Evolutionary conservation across 2,113 vertebrate species (phyloP).

Genomic region (Oryzias woworae): DNA sequence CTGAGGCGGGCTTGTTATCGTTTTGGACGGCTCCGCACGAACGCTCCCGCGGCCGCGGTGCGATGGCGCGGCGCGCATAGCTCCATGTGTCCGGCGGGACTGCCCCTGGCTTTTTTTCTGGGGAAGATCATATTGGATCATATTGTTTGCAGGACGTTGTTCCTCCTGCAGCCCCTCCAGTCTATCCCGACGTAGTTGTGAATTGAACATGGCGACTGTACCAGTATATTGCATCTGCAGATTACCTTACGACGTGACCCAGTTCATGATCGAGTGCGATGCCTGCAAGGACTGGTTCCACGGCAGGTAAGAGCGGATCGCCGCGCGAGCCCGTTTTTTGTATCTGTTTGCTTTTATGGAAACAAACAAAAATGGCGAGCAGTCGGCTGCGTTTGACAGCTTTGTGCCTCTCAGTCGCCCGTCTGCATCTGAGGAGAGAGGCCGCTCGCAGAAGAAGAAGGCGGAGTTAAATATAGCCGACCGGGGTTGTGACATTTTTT

Average conservation of each 20-base stretch:
- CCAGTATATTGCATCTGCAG: slow-evolving; percentile 98
- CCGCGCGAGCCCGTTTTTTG: slow-evolving; percentile 19
- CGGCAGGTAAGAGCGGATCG: slow-evolving; percentile 85
- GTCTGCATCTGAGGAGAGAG: slow-evolving; percentile 72
- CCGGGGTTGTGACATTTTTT: slow-evolving; percentile 70
- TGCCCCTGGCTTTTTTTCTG: slow-evolving; percentile 71
- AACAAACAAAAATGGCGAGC: slow-evolving; percentile 69
- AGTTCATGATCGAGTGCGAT: slow-evolving; percentile 98
- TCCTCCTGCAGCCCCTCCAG: slow-evolving; percentile 77
- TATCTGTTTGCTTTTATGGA: slow-evolving; percentile 45
- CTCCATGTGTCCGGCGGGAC: slow-evolving; percentile 71
- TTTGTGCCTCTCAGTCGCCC: slow-evolving; percentile 70
- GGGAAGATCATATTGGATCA: slow-evolving; percentile 75
- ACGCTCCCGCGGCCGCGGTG: slow-evolving; percentile 40
- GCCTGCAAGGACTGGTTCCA: slow-evolving; percentile 98
- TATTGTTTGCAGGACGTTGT: slow-evolving; percentile 77
- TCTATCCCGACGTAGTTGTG: slow-evolving; percentile 82
- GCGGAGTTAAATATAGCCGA: slow-evolving; percentile 76
- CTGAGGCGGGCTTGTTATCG: slow-evolving; percentile 51
- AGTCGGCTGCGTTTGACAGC: slow-evolving; percentile 67
- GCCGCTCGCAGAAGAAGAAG: slow-evolving; percentile 81
- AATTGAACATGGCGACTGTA: slow-evolving; percentile 97
- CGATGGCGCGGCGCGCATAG: slow-evolving; percentile 61
- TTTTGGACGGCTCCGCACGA: slow-evolving; percentile 48
- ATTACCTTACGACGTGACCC: slow-evolving; percentile 97